phyloP scores from a whole-genome alignment of 2,888 invertebrate genomes.

The Tipula vernalis region DNA sequence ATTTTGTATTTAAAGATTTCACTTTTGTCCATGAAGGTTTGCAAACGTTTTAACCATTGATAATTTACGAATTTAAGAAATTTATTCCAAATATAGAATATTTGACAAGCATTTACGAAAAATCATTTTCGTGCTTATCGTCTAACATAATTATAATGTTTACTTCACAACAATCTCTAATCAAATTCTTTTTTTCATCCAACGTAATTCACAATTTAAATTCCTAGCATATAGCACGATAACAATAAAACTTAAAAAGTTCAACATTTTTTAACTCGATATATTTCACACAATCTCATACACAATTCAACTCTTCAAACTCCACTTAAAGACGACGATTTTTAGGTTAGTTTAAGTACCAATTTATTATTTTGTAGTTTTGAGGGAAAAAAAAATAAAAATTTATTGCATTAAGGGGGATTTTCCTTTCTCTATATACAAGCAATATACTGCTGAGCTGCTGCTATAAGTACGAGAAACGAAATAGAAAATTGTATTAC shows the following conservation, averaged over 20 bases:
- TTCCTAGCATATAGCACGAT: background rate
- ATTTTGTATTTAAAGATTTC: too few relatives aligned
- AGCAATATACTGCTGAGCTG: background rate
- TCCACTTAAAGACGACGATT: background rate
- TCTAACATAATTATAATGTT: background rate
- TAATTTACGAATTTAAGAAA: too few relatives aligned
- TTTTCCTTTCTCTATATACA: background rate
- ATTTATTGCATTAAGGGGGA: background rate
- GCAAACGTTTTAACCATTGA: too few relatives aligned
- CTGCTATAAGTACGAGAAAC: background rate
- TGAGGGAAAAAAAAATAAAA: background rate
- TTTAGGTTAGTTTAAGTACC: background rate
- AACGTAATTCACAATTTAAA: background rate
- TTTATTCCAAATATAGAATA: too few relatives aligned
- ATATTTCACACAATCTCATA: background rate
- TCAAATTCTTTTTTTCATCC: background rate
- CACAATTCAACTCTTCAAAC: background rate
- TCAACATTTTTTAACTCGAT: background rate
- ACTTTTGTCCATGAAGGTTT: too few relatives aligned
- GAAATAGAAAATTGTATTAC: background rate
- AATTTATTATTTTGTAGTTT: constrained; percentile 4
- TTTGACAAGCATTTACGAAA: background rate
- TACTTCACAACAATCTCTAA: background rate
- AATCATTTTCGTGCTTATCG: background rate
- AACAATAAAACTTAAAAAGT: background rate